A percentile compares a stretch with the other conserved stretches of the same genome.
These are phyloP conservation scores for Erethizon dorsatum DNA, from an alignment of 2,797 vertebrate species.

Conservation along the genomic window DNA sequence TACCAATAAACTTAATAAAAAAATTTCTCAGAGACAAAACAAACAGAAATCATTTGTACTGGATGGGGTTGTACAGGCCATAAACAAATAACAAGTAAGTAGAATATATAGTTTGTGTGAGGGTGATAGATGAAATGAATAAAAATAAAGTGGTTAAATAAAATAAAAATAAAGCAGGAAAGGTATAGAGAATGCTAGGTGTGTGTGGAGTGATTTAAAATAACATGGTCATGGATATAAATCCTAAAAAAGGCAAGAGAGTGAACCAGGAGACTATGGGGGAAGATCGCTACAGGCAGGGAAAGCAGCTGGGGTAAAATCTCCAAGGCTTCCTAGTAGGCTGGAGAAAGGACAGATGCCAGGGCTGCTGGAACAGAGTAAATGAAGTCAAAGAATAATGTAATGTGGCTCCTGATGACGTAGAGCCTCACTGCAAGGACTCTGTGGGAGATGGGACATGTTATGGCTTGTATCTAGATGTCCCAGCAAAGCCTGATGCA, in stretches of 20 bases:
- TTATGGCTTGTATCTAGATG: background rate
- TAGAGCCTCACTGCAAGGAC: background rate
- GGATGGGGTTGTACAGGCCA: background rate
- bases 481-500: background rate
- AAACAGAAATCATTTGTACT: background rate
- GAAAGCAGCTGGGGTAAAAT: background rate
- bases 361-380: background rate
- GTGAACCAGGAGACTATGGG: background rate
- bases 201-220: background rate
- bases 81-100: conserved; percentile 12
- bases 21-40: conserved; percentile 19
- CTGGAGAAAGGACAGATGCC: conserved; percentile 46
- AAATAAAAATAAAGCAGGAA: conserved; percentile 15
- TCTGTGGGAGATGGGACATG: background rate
- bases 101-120: conserved; percentile 15
- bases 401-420: background rate
- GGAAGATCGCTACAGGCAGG: background rate
- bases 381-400: background rate
- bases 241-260: background rate
- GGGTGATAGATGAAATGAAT: background rate
- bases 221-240: background rate
- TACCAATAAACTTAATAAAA: background rate
- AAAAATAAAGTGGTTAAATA: conserved; percentile 23
- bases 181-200: background rate
- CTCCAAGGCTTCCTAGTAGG: background rate